These are phyloP conservation scores for Subacronicta megacephala DNA, from an alignment of 2,888 invertebrate genomes.

Conservation along the genomic window DNA sequence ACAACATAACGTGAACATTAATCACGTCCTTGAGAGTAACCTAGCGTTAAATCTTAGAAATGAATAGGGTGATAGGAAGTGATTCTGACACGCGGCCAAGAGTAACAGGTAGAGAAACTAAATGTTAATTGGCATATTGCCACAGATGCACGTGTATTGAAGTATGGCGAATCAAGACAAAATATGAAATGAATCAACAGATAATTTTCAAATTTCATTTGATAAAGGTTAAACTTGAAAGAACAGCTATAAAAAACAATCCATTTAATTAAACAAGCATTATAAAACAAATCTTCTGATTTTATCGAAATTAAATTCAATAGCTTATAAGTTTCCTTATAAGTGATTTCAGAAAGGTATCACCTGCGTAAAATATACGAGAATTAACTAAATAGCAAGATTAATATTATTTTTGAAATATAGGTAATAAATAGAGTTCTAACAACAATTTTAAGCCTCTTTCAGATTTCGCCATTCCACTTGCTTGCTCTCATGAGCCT, in stretches of 20 bases:
- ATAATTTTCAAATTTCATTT: constrained; percentile 11
- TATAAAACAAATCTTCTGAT: too few species aligned
- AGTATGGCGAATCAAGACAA: constrained; percentile 28
- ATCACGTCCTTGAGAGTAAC: constrained; percentile 44
- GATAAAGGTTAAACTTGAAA: too few species aligned
- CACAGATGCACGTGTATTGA: constrained; percentile 57
- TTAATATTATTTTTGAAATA: too few species aligned
- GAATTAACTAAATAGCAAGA: too few species aligned
- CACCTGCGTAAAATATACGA: too few species aligned
- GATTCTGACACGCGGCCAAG: constrained; percentile 75
- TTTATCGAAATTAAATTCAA: too few species aligned
- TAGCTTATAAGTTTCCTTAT: too few species aligned
- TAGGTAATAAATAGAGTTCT: too few species aligned
- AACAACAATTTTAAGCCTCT: not conserved
- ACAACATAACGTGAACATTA: constrained; percentile 44
- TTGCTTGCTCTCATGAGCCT: not conserved
- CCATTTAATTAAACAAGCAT: too few species aligned
- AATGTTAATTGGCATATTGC: constrained; percentile 62
- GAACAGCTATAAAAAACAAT: too few species aligned
- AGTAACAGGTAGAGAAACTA: constrained; percentile 74
- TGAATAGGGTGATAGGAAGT: constrained; percentile 65
- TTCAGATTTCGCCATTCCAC: not conserved
- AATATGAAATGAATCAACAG: constrained; percentile 38
- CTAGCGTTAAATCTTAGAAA: constrained; percentile 59
- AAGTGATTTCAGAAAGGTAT: too few species aligned